These are phyloP conservation scores for Buathra laborator DNA, from an alignment of 2,888 invertebrate species.

Conservation along the genomic window DNA sequence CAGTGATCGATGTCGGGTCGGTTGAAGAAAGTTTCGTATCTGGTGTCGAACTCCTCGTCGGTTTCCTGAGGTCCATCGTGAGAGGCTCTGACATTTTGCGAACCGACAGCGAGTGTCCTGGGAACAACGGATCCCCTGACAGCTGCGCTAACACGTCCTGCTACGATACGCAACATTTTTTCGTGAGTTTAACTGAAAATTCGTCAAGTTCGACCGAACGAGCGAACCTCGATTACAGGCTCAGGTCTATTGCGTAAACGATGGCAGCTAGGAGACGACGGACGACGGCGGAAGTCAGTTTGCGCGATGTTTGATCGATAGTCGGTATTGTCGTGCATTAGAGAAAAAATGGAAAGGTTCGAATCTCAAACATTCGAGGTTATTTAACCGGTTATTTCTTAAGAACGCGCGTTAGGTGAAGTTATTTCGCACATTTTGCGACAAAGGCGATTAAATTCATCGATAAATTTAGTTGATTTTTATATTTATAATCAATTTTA, in stretches of 20 bases:
- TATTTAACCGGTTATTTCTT: too few species aligned
- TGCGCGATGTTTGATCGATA: background rate
- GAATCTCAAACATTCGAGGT: too few species aligned
- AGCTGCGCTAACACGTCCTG: constrained; percentile 73
- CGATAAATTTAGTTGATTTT: too few species aligned
- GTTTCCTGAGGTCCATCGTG: constrained; percentile 89
- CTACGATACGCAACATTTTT: constrained; percentile 78
- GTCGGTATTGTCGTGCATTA: constrained; percentile 1
- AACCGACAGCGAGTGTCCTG: constrained; percentile 72
- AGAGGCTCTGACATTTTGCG: constrained; percentile 80
- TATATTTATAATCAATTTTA: too few species aligned
- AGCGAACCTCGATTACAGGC: constrained; percentile 32
- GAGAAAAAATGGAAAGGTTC: background rate
- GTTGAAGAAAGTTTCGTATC: constrained; percentile 94
- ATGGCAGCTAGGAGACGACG: constrained; percentile 24
- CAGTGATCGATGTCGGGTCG: constrained; percentile 96
- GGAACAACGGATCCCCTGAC: constrained; percentile 71
- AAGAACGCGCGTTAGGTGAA: too few species aligned
- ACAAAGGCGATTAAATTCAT: too few species aligned
- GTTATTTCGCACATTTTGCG: too few species aligned
- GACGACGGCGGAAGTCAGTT: constrained; percentile 41
- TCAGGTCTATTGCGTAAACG: constrained; percentile 64
- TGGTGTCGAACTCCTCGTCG: constrained; percentile 94
- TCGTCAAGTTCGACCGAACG: constrained; percentile 26
- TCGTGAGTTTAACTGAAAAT: constrained; percentile 13